Conservation (phyloP, 2,113 vertebrate genomes). For the Mormyrus iriodes region DNA sequence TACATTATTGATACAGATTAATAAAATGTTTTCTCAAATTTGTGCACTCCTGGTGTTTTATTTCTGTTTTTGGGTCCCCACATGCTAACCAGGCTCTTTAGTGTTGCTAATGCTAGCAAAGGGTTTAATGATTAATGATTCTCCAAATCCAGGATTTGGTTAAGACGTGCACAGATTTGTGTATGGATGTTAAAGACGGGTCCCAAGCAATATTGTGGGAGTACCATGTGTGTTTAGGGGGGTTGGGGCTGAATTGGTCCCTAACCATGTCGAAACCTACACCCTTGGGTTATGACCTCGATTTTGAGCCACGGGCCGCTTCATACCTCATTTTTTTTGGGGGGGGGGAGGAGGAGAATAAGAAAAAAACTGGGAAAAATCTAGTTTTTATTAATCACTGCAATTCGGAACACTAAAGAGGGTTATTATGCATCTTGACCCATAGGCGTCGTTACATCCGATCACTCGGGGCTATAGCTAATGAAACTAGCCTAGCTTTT, state of each 20-base stretch:
- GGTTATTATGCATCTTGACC: no score
- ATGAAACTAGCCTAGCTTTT: no score
- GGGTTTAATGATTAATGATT: neutral
- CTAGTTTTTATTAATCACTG: no score
- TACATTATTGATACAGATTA: conserved; percentile 3
- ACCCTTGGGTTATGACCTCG: neutral
- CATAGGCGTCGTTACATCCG: no score
- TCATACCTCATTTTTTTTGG: no score
- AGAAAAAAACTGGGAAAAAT: no score
- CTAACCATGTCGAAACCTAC: neutral
- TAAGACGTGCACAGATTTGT: neutral
- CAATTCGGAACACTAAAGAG: no score
- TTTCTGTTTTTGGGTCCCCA: neutral
- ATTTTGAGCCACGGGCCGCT: no score
- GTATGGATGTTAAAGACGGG: neutral
- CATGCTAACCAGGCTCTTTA: neutral
- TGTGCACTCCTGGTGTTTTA: neutral
- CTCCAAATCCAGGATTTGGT: neutral
- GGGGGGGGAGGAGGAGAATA: no score
- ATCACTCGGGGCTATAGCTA: no score
- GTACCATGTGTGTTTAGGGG: neutral
- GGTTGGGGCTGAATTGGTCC: neutral
- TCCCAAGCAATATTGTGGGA: no score
- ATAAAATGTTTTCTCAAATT: conserved; percentile 21
- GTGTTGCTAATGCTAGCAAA: neutral